Evolutionary conservation across 1,140 invertebrate species (phyloP).

Genomic region (Melipona quadrifasciata): DNA sequence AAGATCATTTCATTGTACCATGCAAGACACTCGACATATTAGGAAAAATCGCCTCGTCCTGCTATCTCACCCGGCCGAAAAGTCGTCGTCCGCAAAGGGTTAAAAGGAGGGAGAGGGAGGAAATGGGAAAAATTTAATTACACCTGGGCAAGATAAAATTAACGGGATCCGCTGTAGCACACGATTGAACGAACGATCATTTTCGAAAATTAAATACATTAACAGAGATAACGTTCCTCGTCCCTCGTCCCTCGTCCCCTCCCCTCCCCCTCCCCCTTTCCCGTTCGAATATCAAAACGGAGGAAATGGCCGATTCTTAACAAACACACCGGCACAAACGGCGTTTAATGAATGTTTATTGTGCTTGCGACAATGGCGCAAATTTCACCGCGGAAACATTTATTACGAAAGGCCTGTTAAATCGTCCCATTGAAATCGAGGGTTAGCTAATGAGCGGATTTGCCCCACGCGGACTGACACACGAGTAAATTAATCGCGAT

Average conservation of each 20-base stretch:
- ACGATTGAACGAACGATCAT: not conserved
- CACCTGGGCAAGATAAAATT: not conserved
- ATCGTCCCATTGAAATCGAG: not conserved
- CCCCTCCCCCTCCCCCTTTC: too few relatives aligned
- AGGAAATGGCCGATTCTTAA: not conserved
- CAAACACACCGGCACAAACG: not conserved
- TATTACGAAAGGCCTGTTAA: not conserved
- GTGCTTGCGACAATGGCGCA: not conserved
- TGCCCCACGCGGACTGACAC: not conserved
- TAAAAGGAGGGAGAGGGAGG: too few relatives aligned
- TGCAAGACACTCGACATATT: too few relatives aligned
- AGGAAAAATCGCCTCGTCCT: not conserved
- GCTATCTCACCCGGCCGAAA: too few relatives aligned
- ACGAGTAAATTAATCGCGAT: not conserved
- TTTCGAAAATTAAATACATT: not conserved
- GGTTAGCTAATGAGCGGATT: conserved; percentile 8
- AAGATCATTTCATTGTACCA: too few relatives aligned
- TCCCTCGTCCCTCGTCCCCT: too few relatives aligned
- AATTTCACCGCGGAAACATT: conserved; percentile 1
- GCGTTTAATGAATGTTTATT: not conserved
- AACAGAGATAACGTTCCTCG: not conserved
- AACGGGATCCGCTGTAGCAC: not conserved
- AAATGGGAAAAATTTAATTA: not conserved
- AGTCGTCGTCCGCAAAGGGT: too few relatives aligned
- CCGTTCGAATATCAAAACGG: not conserved